Conservation (phyloP, 2,113 vertebrate species). For the Cavia aperea region DNA sequence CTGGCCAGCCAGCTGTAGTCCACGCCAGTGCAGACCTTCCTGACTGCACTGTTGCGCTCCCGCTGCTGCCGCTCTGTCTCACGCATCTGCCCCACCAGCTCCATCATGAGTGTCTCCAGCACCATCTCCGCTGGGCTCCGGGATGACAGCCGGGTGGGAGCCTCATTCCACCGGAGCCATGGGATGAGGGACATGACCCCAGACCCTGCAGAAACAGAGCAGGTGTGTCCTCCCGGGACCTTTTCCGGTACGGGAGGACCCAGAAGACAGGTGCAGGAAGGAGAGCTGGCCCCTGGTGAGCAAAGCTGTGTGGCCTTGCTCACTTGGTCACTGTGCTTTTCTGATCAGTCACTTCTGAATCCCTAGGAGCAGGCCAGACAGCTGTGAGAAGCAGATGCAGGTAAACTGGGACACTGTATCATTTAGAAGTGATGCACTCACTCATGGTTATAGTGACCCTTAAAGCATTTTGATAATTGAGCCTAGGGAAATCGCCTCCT, state of each 20-base stretch:
- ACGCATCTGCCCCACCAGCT: constrained; percentile 91
- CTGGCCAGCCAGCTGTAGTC: constrained; percentile 98
- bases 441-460: background rate
- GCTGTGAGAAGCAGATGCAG: background rate
- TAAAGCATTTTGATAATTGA: background rate
- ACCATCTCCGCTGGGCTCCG: constrained; percentile 87
- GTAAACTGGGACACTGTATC: background rate
- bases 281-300: background rate
- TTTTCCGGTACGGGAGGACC: background rate
- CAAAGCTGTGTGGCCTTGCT: background rate
- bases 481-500: background rate
- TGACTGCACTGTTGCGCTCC: constrained; percentile 82
- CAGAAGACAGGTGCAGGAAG: too few species aligned
- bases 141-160: constrained; percentile 76
- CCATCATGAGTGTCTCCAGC: constrained; percentile 94
- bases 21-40: constrained; percentile 85
- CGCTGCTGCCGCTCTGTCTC: constrained; percentile 88
- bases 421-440: background rate
- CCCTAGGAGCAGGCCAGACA: background rate
- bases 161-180: constrained; percentile 89
- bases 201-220: background rate
- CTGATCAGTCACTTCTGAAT: background rate
- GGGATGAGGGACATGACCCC: constrained; percentile 82
- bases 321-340: background rate
- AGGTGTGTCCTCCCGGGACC: background rate